phyloP scores from a whole-genome alignment of 2,113 vertebrate species.

The Boleophthalmus pectinirostris region DNA sequence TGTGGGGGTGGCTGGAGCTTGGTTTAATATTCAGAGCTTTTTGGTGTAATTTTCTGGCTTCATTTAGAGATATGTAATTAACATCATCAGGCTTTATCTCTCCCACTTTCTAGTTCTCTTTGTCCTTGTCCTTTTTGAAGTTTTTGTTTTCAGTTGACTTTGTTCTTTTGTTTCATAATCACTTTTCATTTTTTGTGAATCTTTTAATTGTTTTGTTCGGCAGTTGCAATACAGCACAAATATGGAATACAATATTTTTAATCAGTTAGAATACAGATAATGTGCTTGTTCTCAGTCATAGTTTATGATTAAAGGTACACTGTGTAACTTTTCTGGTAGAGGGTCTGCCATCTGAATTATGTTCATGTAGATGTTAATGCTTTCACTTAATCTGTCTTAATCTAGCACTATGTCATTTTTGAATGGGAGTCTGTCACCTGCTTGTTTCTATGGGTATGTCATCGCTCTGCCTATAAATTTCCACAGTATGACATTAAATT shows the following conservation, averaged over 20 bases:
- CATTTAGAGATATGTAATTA: constrained; percentile 12
- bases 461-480: too few relatives aligned
- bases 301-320: neutral
- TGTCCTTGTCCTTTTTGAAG: constrained; percentile 1
- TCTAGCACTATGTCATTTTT: too few relatives aligned
- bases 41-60: constrained; percentile 13
- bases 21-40: constrained; percentile 23
- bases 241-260: neutral
- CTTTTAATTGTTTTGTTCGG: neutral
- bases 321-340: neutral
- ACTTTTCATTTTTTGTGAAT: neutral
- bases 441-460: too few relatives aligned
- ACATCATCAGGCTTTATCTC: constrained; percentile 8
- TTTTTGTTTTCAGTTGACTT: neutral
- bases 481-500: too few relatives aligned
- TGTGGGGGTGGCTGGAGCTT: constrained; percentile 12
- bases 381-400: too few relatives aligned
- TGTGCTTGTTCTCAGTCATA: neutral
- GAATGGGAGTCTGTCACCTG: too few relatives aligned
- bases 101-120: neutral
- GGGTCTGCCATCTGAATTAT: too few relatives aligned
- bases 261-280: neutral
- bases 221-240: neutral
- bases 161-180: neutral
- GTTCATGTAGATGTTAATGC: neutral